Conservation (phyloP, 1,140 invertebrate species). For the Drosophila equinoxialis region DNA sequence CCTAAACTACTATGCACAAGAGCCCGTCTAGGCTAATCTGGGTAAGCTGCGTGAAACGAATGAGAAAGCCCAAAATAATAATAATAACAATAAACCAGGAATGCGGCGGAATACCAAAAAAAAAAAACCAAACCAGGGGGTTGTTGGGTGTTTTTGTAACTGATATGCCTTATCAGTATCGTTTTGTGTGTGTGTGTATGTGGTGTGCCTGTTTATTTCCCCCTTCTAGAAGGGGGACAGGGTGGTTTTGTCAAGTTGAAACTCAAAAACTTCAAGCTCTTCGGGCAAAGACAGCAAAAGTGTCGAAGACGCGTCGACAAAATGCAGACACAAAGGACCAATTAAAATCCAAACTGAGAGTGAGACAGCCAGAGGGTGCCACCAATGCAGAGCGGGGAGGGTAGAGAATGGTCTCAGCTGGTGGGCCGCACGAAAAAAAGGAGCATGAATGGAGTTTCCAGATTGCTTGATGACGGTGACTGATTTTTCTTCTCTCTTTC, state of each 20-base stretch:
- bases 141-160: slow-evolving; percentile 28
- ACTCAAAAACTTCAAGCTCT: slow-evolving; percentile 19
- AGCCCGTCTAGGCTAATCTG: slow-evolving; percentile 75
- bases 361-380: slow-evolving; percentile 22
- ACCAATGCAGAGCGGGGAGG: background rate
- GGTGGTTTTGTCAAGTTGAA: background rate
- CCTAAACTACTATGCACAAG: slow-evolving; percentile 59
- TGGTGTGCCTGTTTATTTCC: slow-evolving; percentile 22
- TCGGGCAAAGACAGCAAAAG: slow-evolving; percentile 34
- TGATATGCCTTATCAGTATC: slow-evolving; percentile 53
- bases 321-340: slow-evolving; percentile 77
- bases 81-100: slow-evolving; percentile 74
- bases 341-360: slow-evolving; percentile 75
- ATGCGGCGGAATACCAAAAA: background rate
- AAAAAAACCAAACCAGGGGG: background rate
- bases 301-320: slow-evolving; percentile 52
- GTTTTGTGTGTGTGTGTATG: slow-evolving; percentile 15
- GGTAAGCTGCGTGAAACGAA: slow-evolving; percentile 82
- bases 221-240: slow-evolving; percentile 13
- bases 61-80: slow-evolving; percentile 78
- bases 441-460: background rate
- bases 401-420: background rate
- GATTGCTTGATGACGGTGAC: background rate
- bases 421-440: background rate
- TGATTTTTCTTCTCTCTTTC: background rate